These are phyloP conservation scores for Argentina silus DNA, from an alignment of 2,797 vertebrate species.

Conservation along the genomic window DNA sequence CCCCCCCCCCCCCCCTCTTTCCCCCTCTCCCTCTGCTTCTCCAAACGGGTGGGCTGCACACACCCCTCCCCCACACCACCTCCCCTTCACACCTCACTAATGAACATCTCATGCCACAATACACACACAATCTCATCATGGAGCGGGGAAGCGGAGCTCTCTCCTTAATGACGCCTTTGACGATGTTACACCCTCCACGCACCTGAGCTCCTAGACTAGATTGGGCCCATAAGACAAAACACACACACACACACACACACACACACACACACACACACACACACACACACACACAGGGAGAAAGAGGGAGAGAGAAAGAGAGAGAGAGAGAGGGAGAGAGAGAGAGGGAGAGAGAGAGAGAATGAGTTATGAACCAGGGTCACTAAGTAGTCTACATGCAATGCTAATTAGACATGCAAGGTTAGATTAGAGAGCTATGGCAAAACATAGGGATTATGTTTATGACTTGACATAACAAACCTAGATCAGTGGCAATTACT, in stretches of 20 bases:
- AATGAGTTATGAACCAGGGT: constrained; percentile 6
- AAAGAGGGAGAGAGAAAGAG: too few species aligned
- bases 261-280: constrained; percentile 12
- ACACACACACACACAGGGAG: not conserved
- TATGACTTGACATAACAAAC: too few species aligned
- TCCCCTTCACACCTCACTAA: constrained; percentile 38
- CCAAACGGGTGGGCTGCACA: constrained; percentile 14
- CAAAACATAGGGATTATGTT: not conserved
- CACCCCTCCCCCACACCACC: constrained; percentile 12
- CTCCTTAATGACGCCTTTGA: constrained; percentile 1
- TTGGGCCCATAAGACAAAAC: not conserved
- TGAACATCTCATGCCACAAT: constrained; percentile 39
- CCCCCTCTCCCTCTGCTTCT: not conserved
- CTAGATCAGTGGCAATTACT: too few species aligned
- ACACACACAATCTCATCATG: constrained; percentile 33
- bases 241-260: not conserved
- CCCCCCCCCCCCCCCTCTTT: constrained; percentile 30
- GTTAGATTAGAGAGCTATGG: constrained; percentile 1
- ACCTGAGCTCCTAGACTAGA: constrained; percentile 9
- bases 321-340: too few species aligned
- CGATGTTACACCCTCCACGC: constrained; percentile 3
- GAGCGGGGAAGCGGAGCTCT: not conserved
- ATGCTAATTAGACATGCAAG: constrained; percentile 33
- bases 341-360: too few species aligned
- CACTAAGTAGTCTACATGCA: constrained; percentile 32